Conservation (phyloP, 2,113 vertebrate species). For the Vulpes lagopus region DNA sequence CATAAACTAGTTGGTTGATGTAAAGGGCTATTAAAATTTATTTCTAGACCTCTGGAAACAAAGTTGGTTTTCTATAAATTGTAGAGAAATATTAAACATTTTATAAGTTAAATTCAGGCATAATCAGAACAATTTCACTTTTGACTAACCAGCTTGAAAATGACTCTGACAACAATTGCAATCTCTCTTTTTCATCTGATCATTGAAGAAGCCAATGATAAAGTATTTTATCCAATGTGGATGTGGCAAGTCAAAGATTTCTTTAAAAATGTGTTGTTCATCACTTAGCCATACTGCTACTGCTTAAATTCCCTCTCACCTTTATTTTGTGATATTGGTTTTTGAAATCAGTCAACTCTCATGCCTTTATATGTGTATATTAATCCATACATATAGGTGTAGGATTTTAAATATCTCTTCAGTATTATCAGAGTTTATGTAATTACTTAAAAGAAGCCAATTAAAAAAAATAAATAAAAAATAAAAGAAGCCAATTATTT, state of each 20-base stretch:
- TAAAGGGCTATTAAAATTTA: not conserved
- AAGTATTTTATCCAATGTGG: not conserved
- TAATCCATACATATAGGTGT: not conserved
- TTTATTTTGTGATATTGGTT: not conserved
- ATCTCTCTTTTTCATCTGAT: not conserved
- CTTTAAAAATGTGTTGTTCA: not conserved
- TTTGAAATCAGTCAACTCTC: not conserved
- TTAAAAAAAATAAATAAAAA: too few relatives aligned
- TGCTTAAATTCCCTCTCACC: not conserved
- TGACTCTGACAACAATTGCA: not conserved
- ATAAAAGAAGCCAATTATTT: not conserved
- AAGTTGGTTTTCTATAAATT: not conserved
- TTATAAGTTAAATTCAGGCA: not conserved
- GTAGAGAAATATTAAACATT: not conserved
- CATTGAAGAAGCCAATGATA: not conserved
- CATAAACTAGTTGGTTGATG: not conserved
- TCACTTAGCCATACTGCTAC: not conserved
- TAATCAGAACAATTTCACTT: slow-evolving; percentile 9
- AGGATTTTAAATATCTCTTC: not conserved
- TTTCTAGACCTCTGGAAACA: not conserved
- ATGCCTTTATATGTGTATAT: not conserved
- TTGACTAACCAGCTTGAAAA: slow-evolving; percentile 30
- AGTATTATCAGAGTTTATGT: not conserved
- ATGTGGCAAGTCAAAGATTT: not conserved
- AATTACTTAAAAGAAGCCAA: not conserved